A percentile compares a stretch with the other conserved stretches of the same genome.
phyloP scores from a whole-genome alignment of 2,797 vertebrate species.

The Scleropages formosus region DNA sequence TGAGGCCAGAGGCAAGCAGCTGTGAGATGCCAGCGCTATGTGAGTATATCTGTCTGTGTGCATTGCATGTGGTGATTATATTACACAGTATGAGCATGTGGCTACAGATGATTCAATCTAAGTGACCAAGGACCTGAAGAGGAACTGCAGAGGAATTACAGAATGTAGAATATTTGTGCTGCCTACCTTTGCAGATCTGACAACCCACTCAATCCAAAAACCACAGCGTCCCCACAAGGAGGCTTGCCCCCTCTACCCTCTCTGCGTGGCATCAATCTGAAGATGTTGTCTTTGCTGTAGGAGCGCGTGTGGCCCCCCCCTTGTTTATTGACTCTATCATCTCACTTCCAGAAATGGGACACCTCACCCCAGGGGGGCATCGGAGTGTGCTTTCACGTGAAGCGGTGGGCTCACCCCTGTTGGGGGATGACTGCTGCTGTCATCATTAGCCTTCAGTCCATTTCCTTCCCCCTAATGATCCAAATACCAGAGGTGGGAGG shows the following conservation, averaged over 20 bases:
- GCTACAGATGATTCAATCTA: too few species aligned
- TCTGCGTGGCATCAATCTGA: conserved; percentile 40
- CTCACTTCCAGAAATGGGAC: conserved; percentile 60
- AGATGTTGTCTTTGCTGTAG: conserved; percentile 57
- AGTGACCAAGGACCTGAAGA: background rate
- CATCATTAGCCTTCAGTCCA: background rate
- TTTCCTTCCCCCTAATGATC: conserved; percentile 7
- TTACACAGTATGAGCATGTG: too few species aligned
- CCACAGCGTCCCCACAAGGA: background rate
- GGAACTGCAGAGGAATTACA: background rate
- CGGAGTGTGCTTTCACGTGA: conserved; percentile 61
- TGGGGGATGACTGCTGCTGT: background rate
- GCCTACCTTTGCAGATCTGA: too few species aligned
- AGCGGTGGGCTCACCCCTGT: conserved; percentile 48
- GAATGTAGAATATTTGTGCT: too few species aligned
- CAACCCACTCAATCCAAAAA: too few species aligned
- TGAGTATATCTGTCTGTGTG: too few species aligned
- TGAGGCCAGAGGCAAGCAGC: too few species aligned
- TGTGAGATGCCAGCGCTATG: too few species aligned
- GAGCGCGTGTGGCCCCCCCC: conserved; percentile 46
- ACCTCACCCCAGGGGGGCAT: conserved; percentile 60
- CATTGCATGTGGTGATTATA: too few species aligned
- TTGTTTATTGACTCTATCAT: conserved; percentile 70
- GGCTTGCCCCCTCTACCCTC: background rate
- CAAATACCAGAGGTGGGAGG: background rate